Base-by-base conservation (phyloP, 2,797 vertebrate genomes). In the Etheostoma nigrum region DNA sequence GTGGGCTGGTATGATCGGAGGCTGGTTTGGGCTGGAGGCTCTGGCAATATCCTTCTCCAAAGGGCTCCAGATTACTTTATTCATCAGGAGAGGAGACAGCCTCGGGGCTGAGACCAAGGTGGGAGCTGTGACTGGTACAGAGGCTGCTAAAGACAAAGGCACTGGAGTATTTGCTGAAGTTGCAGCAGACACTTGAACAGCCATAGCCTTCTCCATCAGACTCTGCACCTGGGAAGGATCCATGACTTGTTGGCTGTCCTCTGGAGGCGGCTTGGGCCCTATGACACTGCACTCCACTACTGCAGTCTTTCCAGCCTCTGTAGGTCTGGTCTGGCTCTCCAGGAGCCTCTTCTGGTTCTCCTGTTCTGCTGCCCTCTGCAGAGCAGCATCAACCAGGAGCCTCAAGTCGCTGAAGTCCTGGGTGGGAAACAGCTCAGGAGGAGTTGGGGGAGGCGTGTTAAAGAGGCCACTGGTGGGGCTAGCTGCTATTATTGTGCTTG, bases 401-500 rank as follows among this genome's bases (percentile, higher is more conserved):
- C 95, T 95, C 88, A 99, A 93, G 89, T 97, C 95, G 47, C 97
- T 98, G 93, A 99, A 98, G 90, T 98, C 97, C 1, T 98, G 96
- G 1, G 93, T 88, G 48, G 88, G 87, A 8, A 95, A 96, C 67
- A 96, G 95, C 89, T 99, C 97, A 0, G 97, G 97, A 1, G 97
- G 97, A 0, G 97, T 97, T 0, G 96, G 97, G 0, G 97, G 97
- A 0, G 97, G 97, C 0, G 96, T 98, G 91, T 97, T 97, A 88
- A 98, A 97, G 67, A 97, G 95, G 87, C 96, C 97, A 0, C 93
- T 91, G 0, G 93, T 94, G 60, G 96, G 96, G 88, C 95, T 97
- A 55, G 93, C 91, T 60, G 92, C 92, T 0, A 88, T 90, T 63
- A 94, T 93, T 0, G 93, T 92, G 70, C 94, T 93, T 19, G 93